Evolutionary conservation across 1,140 invertebrate genomes (phyloP).

Genomic region (Drosophila subobscura): DNA sequence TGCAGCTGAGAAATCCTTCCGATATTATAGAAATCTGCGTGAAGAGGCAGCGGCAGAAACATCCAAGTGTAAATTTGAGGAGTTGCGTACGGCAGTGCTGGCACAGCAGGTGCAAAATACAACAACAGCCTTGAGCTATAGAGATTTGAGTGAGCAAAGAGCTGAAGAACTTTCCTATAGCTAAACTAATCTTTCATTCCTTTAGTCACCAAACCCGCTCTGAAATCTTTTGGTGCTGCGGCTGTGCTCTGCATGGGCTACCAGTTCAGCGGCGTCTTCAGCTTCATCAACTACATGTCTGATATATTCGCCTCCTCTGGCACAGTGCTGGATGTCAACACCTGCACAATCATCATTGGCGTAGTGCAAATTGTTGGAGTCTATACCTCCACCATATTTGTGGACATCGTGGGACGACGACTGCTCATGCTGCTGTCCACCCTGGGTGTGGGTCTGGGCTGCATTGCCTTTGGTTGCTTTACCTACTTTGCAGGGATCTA

Average conservation of each 20-base stretch:
- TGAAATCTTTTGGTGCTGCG: slow-evolving; percentile 54
- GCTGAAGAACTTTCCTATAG: neutral
- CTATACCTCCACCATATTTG: slow-evolving; percentile 69
- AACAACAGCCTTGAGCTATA: slow-evolving; percentile 30
- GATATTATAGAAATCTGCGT: slow-evolving; percentile 63
- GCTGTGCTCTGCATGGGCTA: slow-evolving; percentile 62
- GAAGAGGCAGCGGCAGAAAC: neutral
- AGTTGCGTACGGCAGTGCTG: slow-evolving; percentile 43
- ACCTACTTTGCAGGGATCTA: slow-evolving; percentile 40
- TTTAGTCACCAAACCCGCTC: slow-evolving; percentile 54
- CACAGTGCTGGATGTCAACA: slow-evolving; percentile 85
- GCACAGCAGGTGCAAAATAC: slow-evolving; percentile 33
- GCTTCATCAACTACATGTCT: slow-evolving; percentile 85
- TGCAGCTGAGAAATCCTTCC: slow-evolving; percentile 87
- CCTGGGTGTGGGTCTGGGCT: slow-evolving; percentile 64
- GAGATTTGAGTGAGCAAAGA: slow-evolving; percentile 61
- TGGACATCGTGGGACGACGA: slow-evolving; percentile 76
- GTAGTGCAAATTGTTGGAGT: slow-evolving; percentile 72
- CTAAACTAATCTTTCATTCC: neutral
- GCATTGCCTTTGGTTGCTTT: slow-evolving; percentile 67
- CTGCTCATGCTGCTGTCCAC: slow-evolving; percentile 78
- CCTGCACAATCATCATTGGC: slow-evolving; percentile 90
- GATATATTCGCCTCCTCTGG: slow-evolving; percentile 88
- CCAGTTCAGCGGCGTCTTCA: slow-evolving; percentile 85
- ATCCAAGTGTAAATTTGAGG: slow-evolving; percentile 39